Conservation (phyloP, 2,113 vertebrate species). For the Edolisoma coerulescens region DNA sequence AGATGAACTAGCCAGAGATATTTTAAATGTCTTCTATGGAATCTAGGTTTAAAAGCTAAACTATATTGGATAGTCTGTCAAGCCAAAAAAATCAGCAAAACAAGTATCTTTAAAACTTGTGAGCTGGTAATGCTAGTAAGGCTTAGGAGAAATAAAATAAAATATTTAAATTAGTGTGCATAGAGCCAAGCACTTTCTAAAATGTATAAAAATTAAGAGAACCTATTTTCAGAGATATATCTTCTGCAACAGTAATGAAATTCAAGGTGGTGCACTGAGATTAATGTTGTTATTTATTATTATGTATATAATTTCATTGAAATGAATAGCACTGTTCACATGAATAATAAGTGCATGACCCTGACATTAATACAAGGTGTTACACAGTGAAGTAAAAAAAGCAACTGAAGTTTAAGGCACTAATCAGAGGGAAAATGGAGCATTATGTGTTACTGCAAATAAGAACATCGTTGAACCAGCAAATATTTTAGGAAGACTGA, state of each 20-base stretch:
- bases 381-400: slow-evolving; percentile 24
- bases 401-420: slow-evolving; percentile 29
- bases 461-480: neutral
- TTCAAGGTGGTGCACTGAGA: slow-evolving; percentile 36
- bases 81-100: neutral
- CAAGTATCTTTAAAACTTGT: neutral
- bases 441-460: neutral
- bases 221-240: slow-evolving; percentile 2
- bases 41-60: neutral
- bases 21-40: neutral
- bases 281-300: slow-evolving; percentile 59
- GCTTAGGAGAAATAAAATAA: neutral
- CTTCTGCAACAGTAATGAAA: slow-evolving; percentile 30
- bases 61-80: neutral
- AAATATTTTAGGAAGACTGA: neutral
- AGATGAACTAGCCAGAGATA: neutral
- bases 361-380: slow-evolving; percentile 35
- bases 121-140: neutral
- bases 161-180: neutral
- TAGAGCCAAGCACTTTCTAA: neutral
- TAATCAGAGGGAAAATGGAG: slow-evolving; percentile 21
- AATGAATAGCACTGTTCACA: slow-evolving; percentile 16
- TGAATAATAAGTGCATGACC: slow-evolving; percentile 57
- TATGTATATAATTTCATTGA: slow-evolving; percentile 42
- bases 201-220: slow-evolving; percentile 11